phyloP scores from a whole-genome alignment of 2,113 vertebrate species.

The Cyanoliseus patagonus region DNA sequence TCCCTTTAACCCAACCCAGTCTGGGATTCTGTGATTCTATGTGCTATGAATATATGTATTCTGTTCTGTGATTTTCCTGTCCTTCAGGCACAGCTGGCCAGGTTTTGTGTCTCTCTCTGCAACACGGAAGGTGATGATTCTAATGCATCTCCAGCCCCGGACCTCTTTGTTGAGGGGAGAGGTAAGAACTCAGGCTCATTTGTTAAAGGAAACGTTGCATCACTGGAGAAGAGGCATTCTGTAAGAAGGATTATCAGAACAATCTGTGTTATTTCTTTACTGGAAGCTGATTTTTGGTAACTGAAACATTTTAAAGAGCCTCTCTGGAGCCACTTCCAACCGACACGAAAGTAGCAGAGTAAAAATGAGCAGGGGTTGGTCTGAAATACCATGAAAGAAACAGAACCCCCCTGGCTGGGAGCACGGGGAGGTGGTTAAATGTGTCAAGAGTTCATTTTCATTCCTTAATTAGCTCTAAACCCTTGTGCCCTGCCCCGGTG shows the following conservation, averaged over 20 bases:
- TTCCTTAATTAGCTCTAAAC: neutral
- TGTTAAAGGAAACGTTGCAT: neutral
- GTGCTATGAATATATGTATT: too few species aligned
- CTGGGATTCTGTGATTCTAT: neutral
- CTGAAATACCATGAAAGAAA: neutral
- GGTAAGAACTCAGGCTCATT: neutral
- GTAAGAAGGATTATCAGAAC: neutral
- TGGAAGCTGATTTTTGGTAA: neutral
- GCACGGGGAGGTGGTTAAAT: neutral
- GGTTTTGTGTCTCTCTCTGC: neutral
- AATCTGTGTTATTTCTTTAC: neutral
- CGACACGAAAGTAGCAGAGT: neutral
- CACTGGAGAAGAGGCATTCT: neutral
- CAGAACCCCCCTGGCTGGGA: neutral
- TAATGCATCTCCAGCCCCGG: neutral
- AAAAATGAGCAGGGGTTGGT: neutral
- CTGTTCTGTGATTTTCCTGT: neutral
- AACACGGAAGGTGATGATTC: neutral
- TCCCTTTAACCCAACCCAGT: neutral
- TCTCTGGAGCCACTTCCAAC: neutral
- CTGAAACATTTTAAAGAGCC: neutral
- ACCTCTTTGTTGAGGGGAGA: neutral
- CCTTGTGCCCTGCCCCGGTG: accelerated
- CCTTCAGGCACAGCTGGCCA: neutral
- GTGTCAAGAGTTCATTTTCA: neutral